phyloP scores from a whole-genome alignment of 2,888 invertebrate genomes.

The Xestoiulus laeticollis region DNA sequence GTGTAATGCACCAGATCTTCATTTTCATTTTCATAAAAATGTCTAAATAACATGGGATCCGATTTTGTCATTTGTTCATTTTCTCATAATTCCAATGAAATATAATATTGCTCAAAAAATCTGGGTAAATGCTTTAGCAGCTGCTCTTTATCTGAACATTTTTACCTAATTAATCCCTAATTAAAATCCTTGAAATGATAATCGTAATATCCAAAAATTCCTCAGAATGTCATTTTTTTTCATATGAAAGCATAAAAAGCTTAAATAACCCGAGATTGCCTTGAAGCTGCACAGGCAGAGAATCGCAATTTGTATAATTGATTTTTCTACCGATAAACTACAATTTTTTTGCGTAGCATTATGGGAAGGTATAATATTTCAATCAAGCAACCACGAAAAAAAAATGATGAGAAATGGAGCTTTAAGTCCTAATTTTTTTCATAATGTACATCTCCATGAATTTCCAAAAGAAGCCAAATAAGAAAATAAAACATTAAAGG shows the following conservation, averaged over 20 bases:
- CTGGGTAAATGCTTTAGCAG: too few species aligned
- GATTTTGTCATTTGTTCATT: too few species aligned
- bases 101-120: too few species aligned
- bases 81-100: too few species aligned
- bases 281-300: neutral
- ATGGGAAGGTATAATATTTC: neutral
- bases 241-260: neutral
- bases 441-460: neutral
- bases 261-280: neutral
- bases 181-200: too few species aligned
- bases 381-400: neutral
- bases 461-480: neutral
- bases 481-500: neutral
- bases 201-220: too few species aligned
- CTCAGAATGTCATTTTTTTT: too few species aligned
- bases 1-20: too few species aligned
- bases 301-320: constrained; percentile 25
- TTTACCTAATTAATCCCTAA: too few species aligned
- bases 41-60: too few species aligned
- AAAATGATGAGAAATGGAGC: constrained; percentile 14
- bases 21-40: too few species aligned
- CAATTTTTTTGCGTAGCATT: neutral
- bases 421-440: neutral
- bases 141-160: too few species aligned
- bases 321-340: constrained; percentile 10